Percentiles rank a stretch among this genome's conserved stretches.
phyloP scores from a whole-genome alignment of 2,113 vertebrate species.

The Brachypodius melanocephalos region DNA sequence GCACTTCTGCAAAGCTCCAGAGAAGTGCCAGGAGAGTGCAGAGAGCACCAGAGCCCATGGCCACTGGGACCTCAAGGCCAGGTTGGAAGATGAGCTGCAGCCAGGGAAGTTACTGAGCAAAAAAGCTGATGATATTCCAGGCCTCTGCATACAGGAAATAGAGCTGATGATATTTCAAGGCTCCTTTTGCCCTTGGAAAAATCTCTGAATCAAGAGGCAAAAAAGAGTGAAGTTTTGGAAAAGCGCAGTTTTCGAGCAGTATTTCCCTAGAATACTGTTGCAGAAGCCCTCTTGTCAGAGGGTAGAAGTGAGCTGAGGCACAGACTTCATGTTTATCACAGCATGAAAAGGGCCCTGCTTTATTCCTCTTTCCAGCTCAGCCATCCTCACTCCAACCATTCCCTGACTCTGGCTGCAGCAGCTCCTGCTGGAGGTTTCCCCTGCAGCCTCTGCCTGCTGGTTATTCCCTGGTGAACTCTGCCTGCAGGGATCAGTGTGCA shows the following conservation, averaged over 20 bases:
- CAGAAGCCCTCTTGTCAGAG: neutral
- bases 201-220: neutral
- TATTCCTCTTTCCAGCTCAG: neutral
- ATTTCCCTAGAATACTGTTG: neutral
- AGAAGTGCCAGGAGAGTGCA: neutral
- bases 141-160: neutral
- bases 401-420: neutral
- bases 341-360: neutral
- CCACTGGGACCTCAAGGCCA: neutral
- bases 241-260: neutral
- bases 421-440: neutral
- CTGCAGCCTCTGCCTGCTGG: neutral
- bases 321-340: neutral
- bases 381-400: neutral
- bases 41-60: accelerated
- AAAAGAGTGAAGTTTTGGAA: neutral
- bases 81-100: accelerated
- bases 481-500: neutral
- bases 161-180: neutral
- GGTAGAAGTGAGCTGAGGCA: neutral
- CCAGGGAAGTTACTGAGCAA: neutral
- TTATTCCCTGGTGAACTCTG: neutral
- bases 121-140: neutral
- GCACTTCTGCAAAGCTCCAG: neutral
- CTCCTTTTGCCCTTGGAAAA: neutral